Conservation (phyloP, 2,888 invertebrate species). For the Leptopilina syphax region DNA sequence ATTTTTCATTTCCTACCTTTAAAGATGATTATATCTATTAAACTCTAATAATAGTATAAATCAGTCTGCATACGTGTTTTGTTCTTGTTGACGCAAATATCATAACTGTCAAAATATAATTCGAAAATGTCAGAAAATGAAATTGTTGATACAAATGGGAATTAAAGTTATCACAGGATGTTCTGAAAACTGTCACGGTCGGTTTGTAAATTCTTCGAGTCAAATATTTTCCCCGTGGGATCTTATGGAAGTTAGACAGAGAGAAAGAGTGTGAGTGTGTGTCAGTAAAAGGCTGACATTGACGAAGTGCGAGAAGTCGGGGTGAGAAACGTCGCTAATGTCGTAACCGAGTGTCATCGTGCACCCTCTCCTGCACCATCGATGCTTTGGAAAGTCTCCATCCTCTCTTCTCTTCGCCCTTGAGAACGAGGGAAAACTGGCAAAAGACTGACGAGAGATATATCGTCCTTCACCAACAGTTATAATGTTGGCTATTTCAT, state of each 20-base stretch:
- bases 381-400: slow-evolving; percentile 49
- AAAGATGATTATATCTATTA: too few relatives aligned
- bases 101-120: too few relatives aligned
- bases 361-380: slow-evolving; percentile 62
- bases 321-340: slow-evolving; percentile 69
- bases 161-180: slow-evolving; percentile 20
- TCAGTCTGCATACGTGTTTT: too few relatives aligned
- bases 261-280: background rate
- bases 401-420: background rate
- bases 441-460: slow-evolving; percentile 43
- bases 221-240: slow-evolving; percentile 40
- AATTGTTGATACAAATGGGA: slow-evolving; percentile 20
- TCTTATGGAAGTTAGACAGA: background rate
- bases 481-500: background rate
- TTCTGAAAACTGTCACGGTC: slow-evolving; percentile 26
- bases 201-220: slow-evolving; percentile 35
- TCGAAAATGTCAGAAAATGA: background rate
- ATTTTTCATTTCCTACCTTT: too few relatives aligned
- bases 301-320: slow-evolving; percentile 67
- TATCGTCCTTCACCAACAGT: slow-evolving; percentile 17
- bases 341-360: slow-evolving; percentile 71
- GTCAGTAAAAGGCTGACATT: slow-evolving; percentile 61
- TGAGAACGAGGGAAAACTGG: slow-evolving; percentile 45
- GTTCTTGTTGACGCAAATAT: too few relatives aligned
- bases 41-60: too few relatives aligned